Conservation (phyloP, 2,113 vertebrate genomes). For the Pterocles gutturalis region DNA sequence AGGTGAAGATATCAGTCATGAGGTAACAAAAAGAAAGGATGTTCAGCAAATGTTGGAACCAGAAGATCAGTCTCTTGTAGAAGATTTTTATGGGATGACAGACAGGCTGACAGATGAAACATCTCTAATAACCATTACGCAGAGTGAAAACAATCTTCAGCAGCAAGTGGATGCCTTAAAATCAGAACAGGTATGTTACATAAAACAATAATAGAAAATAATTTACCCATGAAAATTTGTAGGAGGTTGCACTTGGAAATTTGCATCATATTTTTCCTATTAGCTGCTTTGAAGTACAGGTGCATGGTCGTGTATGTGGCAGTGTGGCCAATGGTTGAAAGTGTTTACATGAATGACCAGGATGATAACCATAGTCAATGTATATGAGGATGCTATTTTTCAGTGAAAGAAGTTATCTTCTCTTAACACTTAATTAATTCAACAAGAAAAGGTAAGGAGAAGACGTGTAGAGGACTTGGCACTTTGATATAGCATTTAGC, state of each 20-base stretch:
- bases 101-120: slow-evolving; percentile 68
- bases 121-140: background rate
- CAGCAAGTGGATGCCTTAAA: slow-evolving; percentile 77
- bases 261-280: background rate
- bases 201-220: background rate
- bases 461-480: background rate
- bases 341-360: background rate
- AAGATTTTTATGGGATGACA: slow-evolving; percentile 41
- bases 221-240: background rate
- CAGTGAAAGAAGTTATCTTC: background rate
- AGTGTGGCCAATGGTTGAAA: background rate
- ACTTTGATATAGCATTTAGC: background rate
- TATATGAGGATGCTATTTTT: background rate
- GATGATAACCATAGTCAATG: background rate
- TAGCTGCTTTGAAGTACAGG: background rate
- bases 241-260: background rate
- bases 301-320: background rate
- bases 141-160: slow-evolving; percentile 73
- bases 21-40: slow-evolving; percentile 65
- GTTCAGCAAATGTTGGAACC: slow-evolving; percentile 53
- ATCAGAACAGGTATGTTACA: slow-evolving; percentile 80
- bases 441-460: background rate
- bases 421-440: background rate
- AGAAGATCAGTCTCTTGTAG: slow-evolving; percentile 39
- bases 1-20: slow-evolving; percentile 58